Conservation (phyloP, 2,797 vertebrate species). For the Mastacembelus armatus region DNA sequence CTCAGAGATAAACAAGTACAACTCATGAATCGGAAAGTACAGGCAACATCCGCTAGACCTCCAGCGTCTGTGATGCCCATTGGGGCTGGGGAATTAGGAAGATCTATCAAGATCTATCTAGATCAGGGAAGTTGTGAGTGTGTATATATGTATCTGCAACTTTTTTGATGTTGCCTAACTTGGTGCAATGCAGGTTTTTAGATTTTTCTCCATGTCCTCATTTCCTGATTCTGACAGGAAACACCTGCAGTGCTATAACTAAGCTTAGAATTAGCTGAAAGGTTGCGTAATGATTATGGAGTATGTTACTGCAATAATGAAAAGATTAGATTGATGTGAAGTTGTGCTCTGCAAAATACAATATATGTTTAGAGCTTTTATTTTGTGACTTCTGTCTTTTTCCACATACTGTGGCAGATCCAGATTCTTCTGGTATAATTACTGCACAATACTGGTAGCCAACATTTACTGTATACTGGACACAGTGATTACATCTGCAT, state of each 20-base stretch:
- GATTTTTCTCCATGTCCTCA: conserved; percentile 39
- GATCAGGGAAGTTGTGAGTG: conserved; percentile 26
- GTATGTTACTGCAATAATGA: not conserved
- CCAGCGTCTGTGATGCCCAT: conserved; percentile 19
- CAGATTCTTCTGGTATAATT: no score
- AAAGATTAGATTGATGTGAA: not conserved
- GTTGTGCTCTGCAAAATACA: no score
- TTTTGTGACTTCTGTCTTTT: no score
- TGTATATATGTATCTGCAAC: conserved; percentile 31
- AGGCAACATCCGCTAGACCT: conserved; percentile 37
- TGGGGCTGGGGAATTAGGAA: conserved; percentile 48
- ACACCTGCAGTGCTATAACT: not conserved
- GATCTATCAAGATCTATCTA: conserved; percentile 47
- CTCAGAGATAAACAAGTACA: conserved; percentile 43
- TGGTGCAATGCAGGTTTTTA: conserved; percentile 72
- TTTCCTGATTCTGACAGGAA: conserved; percentile 45
- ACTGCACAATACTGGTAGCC: not conserved
- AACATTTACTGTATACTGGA: not conserved
- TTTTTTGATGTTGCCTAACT: conserved; percentile 76
- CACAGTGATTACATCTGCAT: not conserved
- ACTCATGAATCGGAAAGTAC: conserved; percentile 50
- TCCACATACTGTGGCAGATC: not conserved
- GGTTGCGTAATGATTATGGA: conserved; percentile 20
- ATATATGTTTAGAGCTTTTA: no score
- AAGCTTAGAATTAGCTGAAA: not conserved